phyloP scores from a whole-genome alignment of 2,797 vertebrate genomes.

The Delichon dasypus region DNA sequence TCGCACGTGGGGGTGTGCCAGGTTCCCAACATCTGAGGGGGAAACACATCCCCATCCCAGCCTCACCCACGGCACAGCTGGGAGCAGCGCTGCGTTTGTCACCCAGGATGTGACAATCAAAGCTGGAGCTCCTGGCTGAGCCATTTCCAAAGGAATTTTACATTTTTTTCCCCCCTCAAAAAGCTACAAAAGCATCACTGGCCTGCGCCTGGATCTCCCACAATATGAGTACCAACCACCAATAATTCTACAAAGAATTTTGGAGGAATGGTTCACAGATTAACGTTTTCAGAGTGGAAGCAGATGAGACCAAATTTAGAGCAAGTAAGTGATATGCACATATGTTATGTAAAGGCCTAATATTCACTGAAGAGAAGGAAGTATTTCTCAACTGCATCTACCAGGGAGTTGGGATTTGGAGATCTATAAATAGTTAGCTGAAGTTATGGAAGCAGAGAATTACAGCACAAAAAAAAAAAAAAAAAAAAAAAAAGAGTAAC shows the following conservation, averaged over 20 bases:
- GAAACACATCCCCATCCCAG: conserved; percentile 19
- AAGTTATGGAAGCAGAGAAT: not conserved
- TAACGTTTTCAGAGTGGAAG: not conserved
- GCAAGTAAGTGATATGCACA: conserved; percentile 3
- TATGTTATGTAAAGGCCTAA: conserved; percentile 46
- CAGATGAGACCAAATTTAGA: conserved; percentile 33
- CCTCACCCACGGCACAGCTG: not conserved
- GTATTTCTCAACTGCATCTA: not conserved
- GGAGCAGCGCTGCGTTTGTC: not conserved
- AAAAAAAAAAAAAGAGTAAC: not conserved
- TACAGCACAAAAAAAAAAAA: not conserved
- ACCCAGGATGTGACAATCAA: not conserved
- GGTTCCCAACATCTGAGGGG: not conserved
- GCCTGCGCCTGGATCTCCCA: not conserved
- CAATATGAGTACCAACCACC: not conserved
- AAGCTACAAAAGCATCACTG: not conserved
- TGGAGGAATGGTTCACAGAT: not conserved
- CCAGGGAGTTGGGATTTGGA: not conserved
- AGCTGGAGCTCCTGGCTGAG: not conserved
- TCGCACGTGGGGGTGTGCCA: not conserved
- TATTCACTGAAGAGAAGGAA: conserved; percentile 20
- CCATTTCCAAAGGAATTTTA: not conserved
- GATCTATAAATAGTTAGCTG: not conserved
- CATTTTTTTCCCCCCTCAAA: not conserved
- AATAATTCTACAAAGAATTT: not conserved